Conservation (phyloP, 2,113 vertebrate species). For the Leucosticte australis region DNA sequence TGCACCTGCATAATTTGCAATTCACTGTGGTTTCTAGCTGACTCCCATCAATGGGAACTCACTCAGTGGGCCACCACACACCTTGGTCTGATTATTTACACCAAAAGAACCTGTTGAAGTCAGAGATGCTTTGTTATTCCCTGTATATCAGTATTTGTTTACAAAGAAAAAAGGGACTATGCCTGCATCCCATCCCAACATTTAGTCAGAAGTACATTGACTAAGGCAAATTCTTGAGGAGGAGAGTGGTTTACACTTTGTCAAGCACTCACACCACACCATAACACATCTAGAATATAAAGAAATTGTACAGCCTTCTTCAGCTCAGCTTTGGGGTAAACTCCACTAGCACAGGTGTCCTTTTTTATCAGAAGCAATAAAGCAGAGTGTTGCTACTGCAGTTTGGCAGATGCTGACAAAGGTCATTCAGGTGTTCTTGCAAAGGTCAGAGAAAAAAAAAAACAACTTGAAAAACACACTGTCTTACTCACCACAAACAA, state of each 20-base stretch:
- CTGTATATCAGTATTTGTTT: neutral
- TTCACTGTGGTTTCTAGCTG: neutral
- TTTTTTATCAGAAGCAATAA: neutral
- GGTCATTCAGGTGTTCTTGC: neutral
- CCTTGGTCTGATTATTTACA: neutral
- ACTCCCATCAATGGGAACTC: neutral
- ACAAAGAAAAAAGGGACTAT: neutral
- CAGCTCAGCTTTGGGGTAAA: neutral
- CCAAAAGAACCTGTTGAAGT: neutral
- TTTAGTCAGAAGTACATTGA: neutral
- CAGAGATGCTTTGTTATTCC: neutral
- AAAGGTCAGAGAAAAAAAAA: neutral
- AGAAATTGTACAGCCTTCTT: neutral
- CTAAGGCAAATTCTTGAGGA: neutral
- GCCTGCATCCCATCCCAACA: neutral
- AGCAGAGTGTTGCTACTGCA: neutral
- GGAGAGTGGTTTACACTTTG: neutral
- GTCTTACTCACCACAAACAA: neutral
- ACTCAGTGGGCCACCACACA: neutral
- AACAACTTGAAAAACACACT: neutral
- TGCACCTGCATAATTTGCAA: neutral
- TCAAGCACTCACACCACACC: neutral
- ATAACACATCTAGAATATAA: neutral
- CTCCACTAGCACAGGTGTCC: neutral
- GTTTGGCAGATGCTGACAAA: neutral